Base-by-base conservation (phyloP, 1,140 invertebrate genomes). In the Sinonovacula constricta region DNA sequence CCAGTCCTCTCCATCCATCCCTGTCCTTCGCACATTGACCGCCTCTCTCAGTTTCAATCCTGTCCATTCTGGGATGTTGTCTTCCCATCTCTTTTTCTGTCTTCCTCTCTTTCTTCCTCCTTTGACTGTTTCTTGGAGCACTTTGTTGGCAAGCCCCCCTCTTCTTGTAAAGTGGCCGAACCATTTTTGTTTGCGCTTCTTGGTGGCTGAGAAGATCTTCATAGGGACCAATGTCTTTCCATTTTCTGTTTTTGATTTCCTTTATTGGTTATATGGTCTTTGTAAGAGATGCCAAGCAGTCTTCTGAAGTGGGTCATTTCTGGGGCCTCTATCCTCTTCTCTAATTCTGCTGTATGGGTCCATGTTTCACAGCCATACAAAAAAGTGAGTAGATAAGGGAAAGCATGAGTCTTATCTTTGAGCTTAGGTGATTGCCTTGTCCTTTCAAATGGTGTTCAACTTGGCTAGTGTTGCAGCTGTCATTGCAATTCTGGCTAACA, bases 31-130 rank as follows among this genome's bases (percentile, higher is more conserved):
- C 66, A 54, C 66, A 7, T 69, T 30, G 66, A 69, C 66, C 34
- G 53, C 69, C 69, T 60, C 56, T 7, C 53, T 71, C n/a, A n/a
- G n/a, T n/a, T n/a, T n/a, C n/a, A n/a, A n/a, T n/a, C n/a, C n/a
- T n/a, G n/a, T n/a, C n/a, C 53, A 71, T 62, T 71, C 69, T 69
- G 45, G 53, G 53, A 71, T 60, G 69, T 62, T 71, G 69, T 71
- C 69, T 62, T 62, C 69, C 69, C 69, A 62, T 62, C 69, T 71
- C 69, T 66, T 66, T 28, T 66, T 66, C 63, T 66, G 34, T 34
- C 63, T 66, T 49, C 63, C 24, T 39, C 34, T 71, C 66, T 69
- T 69, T 69, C 66, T 69, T 69, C 39, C 39, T 69, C 28, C n/a
- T 67, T 30, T 49, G 66, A 69, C 66, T 69, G 66, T 69, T 51